Evolutionary conservation across 2,797 vertebrate species (phyloP), one percentile per base, ranked within the genome.

Genomic region (Cossypha niveicapilla): DNA sequence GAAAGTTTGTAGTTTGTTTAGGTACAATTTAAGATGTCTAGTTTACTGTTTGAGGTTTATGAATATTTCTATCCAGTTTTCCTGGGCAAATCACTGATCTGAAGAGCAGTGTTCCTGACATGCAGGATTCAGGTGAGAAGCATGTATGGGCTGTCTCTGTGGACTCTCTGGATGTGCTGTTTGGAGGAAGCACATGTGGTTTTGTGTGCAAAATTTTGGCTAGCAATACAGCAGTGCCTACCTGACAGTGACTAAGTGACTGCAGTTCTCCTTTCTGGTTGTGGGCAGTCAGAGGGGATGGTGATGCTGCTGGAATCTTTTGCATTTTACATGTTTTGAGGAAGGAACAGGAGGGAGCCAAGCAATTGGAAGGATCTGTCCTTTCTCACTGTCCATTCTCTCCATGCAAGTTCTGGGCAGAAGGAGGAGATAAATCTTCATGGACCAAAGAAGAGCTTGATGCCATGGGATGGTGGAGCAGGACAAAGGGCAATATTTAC

Each of bases 361-460:
- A 44, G 12, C 0, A 2, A 28, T 0, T 25, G 37, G 45, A 17
- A 76, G 24, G 13, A 65, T 6, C 2, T 3, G 6, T 54, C 8
- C 27, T 14, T 86, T 45, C 45, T 71, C 25, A 57, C 18, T 2
- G 1, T 51, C 41, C 13, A 7, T 60, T 34, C 8, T 39, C 30
- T 28, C 25, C 27, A 3, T 53, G 11, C 6, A 77, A 54, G 32
- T 23, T 50, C 22, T 61, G n/a, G 4, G 34, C 10, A 74, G 24
- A 76, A 88, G 27, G 4, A 17, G 37, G 34, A 78, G 8, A 48
- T 7, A 68, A 74, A 34, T 47, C 12, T 65, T 80, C 22, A n/a
- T 15, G 45, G 30, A 63, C 21, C 17, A 57, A 84, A 86, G 42
- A 78, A 5, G 15, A 68, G 4, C 28, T 77, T 57, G 28, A 74